These are phyloP conservation scores for Germaria angustata DNA, from an alignment of 2,888 invertebrate species.

Conservation along the genomic window DNA sequence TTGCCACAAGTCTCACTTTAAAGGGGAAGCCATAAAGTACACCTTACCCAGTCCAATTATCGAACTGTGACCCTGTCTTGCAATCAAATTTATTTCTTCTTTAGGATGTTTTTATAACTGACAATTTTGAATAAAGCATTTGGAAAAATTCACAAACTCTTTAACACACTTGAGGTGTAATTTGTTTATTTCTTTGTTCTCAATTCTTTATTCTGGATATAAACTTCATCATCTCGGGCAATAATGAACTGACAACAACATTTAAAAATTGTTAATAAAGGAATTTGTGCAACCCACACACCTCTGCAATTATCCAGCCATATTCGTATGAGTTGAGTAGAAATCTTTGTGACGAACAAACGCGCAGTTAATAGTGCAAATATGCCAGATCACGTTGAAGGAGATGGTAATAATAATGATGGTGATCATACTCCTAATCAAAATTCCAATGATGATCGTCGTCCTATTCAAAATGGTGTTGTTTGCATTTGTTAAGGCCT, in stretches of 20 bases:
- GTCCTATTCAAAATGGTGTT: constrained; percentile 32
- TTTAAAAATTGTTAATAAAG: constrained; percentile 46
- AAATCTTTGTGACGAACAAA: constrained; percentile 6
- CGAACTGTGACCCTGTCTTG: too few species aligned
- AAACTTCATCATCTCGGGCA: constrained; percentile 40
- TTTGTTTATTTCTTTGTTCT: too few species aligned
- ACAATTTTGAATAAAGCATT: too few species aligned
- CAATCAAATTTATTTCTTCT: too few species aligned
- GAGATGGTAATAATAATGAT: constrained; percentile 11
- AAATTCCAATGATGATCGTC: constrained; percentile 29
- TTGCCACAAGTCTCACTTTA: too few species aligned
- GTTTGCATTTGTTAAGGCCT: background rate
- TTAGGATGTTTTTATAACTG: too few species aligned
- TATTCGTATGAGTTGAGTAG: too few species aligned
- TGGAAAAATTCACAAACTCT: background rate
- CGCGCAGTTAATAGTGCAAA: constrained; percentile 3
- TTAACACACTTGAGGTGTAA: background rate
- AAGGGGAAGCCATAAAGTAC: too few species aligned
- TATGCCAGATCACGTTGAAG: background rate
- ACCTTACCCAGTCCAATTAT: too few species aligned
- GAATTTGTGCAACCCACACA: constrained; percentile 62
- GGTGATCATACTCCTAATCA: constrained; percentile 29
- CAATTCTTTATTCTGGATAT: background rate
- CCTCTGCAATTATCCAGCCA: constrained; percentile 56
- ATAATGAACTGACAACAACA: constrained; percentile 61